phyloP scores from a whole-genome alignment of 2,113 vertebrate genomes.

The Pao palembangensis region DNA sequence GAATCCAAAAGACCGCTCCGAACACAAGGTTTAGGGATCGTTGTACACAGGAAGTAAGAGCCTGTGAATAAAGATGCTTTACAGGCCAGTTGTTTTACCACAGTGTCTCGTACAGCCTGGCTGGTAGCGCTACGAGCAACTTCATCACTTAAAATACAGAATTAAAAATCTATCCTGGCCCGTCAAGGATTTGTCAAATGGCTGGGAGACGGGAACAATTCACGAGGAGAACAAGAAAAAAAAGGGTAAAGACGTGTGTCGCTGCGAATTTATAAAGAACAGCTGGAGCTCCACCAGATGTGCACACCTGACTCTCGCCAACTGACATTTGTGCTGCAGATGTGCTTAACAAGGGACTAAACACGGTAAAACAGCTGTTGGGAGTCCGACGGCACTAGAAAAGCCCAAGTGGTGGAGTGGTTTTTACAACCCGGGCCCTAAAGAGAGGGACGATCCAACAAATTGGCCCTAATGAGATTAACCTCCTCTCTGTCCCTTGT shows the following conservation, averaged over 20 bases:
- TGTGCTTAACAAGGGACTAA: conserved; percentile 38
- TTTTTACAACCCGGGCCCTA: conserved; percentile 22
- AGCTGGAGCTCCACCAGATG: conserved; percentile 28
- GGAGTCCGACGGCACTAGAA: conserved; percentile 23
- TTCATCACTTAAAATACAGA: too few species aligned
- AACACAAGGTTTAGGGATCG: conserved; percentile 49
- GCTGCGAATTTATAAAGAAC: conserved; percentile 15
- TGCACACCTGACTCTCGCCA: conserved; percentile 52
- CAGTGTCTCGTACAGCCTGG: too few species aligned
- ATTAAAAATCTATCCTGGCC: too few species aligned
- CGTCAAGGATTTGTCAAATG: too few species aligned
- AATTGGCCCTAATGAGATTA: conserved; percentile 24
- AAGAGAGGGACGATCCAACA: conserved; percentile 24
- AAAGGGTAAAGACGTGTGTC: conserved; percentile 4
- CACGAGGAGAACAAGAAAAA: neutral
- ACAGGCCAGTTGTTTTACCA: too few species aligned
- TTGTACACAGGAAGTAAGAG: too few species aligned
- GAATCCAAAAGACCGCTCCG: conserved; percentile 70
- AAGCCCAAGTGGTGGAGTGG: conserved; percentile 48
- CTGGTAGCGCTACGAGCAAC: too few species aligned
- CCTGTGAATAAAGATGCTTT: too few species aligned
- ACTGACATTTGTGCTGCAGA: conserved; percentile 64
- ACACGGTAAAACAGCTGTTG: conserved; percentile 43
- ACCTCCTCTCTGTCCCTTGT: conserved; percentile 13
- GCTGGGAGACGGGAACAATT: too few species aligned